These are phyloP conservation scores for Hycleus phaleratus DNA, from an alignment of 1,140 invertebrate species.

Conservation along the genomic window DNA sequence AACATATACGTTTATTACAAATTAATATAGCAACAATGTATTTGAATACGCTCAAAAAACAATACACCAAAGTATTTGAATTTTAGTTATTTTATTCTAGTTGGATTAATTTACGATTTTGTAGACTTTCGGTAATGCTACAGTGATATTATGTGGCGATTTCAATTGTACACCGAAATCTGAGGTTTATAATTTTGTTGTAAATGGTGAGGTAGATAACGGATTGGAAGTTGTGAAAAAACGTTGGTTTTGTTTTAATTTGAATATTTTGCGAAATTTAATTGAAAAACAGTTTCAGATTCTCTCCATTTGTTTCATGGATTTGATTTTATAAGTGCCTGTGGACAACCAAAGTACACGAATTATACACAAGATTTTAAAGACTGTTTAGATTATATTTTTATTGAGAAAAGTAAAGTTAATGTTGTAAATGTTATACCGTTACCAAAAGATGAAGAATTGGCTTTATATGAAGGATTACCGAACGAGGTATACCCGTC, in stretches of 20 bases:
- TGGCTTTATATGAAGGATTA: conserved; percentile 62
- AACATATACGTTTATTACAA: conserved; percentile 79
- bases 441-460: conserved; percentile 66
- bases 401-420: conserved; percentile 61
- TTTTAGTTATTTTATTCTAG: conserved; percentile 36
- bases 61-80: conserved; percentile 1
- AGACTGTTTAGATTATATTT: conserved; percentile 90
- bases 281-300: conserved; percentile 17
- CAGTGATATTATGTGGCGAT: conserved; percentile 72
- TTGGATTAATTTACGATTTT: background rate
- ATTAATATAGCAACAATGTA: conserved; percentile 54
- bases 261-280: conserved; percentile 6
- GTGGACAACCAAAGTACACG: conserved; percentile 70
- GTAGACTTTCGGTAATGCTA: conserved; percentile 34
- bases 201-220: conserved; percentile 48
- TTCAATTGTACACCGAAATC: conserved; percentile 80
- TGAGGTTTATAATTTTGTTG: conserved; percentile 69
- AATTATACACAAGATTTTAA: conserved; percentile 78
- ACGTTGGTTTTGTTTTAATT: conserved; percentile 14
- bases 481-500: conserved; percentile 85
- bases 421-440: conserved; percentile 64
- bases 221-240: conserved; percentile 21
- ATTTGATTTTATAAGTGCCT: conserved; percentile 60
- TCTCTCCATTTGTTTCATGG: conserved; percentile 44
- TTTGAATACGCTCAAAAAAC: conserved; percentile 37